A percentile compares a stretch with the other conserved stretches of the same genome.
phyloP scores from a whole-genome alignment of 2,113 vertebrate genomes.

The Neopipo cinnamomea region DNA sequence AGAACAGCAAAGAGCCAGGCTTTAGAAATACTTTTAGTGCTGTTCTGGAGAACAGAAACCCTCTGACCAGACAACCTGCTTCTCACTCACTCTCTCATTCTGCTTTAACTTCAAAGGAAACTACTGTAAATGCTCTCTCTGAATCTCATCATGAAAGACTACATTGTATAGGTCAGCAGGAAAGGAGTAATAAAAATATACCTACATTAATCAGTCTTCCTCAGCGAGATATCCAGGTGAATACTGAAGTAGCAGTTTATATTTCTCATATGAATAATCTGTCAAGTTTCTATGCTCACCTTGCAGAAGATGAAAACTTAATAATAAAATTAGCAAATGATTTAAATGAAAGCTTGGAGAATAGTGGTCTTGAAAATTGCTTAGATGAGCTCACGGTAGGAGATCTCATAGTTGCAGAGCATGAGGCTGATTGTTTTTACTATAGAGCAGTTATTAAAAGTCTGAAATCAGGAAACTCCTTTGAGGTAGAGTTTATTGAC shows the following conservation, averaged over 20 bases:
- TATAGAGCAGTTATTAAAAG: conserved; percentile 80
- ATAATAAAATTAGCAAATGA: conserved; percentile 74
- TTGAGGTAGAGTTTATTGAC: conserved; percentile 86
- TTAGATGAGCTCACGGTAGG: conserved; percentile 39
- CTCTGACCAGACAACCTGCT: neutral
- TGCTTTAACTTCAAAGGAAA: neutral
- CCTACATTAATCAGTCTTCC: conserved; percentile 71
- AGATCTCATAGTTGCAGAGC: conserved; percentile 76
- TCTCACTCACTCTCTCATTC: neutral
- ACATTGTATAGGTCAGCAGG: neutral
- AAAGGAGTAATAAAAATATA: neutral
- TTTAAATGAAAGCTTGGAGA: conserved; percentile 66
- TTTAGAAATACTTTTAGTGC: neutral
- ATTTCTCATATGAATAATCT: conserved; percentile 70
- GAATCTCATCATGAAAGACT: neutral
- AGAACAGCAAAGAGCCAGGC: neutral
- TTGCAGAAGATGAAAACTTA: conserved; percentile 75
- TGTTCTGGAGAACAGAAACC: neutral
- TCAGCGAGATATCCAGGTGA: conserved; percentile 56
- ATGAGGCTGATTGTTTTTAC: conserved; percentile 70
- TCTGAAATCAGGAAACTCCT: conserved; percentile 1
- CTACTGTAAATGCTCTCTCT: neutral
- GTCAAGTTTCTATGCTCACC: conserved; percentile 80
- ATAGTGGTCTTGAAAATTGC: neutral
- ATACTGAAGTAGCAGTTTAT: conserved; percentile 68